Conservation (phyloP, 1,140 invertebrate species). For the Apis laboriosa region DNA sequence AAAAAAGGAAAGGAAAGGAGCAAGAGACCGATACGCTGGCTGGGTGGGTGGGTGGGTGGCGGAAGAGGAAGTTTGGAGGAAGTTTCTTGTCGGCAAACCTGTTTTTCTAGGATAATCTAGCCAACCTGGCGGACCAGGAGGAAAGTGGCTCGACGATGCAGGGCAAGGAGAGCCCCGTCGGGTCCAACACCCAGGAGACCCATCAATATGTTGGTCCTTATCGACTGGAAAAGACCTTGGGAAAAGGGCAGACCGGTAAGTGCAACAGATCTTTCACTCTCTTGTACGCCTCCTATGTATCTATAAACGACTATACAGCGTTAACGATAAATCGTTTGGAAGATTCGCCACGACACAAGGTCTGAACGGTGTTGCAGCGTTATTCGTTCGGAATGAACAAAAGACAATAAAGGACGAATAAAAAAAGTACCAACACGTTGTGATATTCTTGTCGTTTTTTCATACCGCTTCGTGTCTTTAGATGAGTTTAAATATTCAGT, state of each 20-base stretch:
- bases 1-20: not conserved
- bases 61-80: not conserved
- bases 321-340: not conserved
- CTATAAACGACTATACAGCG: not conserved
- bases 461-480: no score
- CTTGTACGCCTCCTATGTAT: not conserved
- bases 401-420: no score
- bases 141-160: conserved; percentile 70
- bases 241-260: conserved; percentile 99
- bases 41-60: not conserved
- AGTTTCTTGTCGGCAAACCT: conserved; percentile 7
- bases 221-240: conserved; percentile 98
- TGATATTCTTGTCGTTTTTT: no score
- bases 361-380: no score
- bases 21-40: not conserved
- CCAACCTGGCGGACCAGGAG: conserved; percentile 71
- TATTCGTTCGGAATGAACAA: no score
- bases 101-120: conserved; percentile 45
- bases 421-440: no score
- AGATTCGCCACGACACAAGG: not conserved
- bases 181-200: conserved; percentile 84
- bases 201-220: conserved; percentile 99
- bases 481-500: no score
- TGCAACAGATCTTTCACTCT: conserved; percentile 11
- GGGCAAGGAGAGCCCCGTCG: conserved; percentile 76